Conservation (phyloP, 2,797 vertebrate genomes). For the Hydrophis major region DNA sequence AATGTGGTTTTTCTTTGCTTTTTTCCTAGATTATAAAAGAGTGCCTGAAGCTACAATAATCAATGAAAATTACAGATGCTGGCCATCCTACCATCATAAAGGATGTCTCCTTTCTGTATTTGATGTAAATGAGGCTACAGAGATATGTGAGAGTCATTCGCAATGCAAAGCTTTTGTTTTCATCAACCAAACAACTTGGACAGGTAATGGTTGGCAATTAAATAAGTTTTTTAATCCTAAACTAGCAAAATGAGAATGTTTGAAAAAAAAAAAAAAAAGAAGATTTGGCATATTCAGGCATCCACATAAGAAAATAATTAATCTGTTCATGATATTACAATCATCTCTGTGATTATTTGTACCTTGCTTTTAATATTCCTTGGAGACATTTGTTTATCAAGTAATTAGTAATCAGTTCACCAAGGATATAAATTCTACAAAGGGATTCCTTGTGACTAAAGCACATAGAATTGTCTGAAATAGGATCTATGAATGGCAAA, state of each 20-base stretch:
- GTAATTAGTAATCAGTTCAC: not conserved
- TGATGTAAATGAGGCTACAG: slow-evolving; percentile 75
- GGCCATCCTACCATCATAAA: slow-evolving; percentile 86
- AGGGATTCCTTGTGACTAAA: not conserved
- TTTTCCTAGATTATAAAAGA: slow-evolving; percentile 75
- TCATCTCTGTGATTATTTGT: not conserved
- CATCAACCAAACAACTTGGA: slow-evolving; percentile 88
- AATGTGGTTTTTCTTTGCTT: not conserved
- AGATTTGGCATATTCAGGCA: not conserved
- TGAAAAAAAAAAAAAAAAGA: not conserved
- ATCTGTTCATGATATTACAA: not conserved
- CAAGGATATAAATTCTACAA: not conserved
- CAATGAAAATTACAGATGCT: slow-evolving; percentile 83
- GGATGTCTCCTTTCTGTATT: slow-evolving; percentile 84
- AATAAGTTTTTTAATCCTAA: not conserved
- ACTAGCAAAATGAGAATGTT: not conserved
- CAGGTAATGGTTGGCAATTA: slow-evolving; percentile 69
- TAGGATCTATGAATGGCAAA: not conserved
- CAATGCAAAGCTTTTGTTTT: slow-evolving; percentile 84
- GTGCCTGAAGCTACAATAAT: slow-evolving; percentile 71
- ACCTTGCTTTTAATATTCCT: not conserved
- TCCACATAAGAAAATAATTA: not conserved
- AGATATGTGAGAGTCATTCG: slow-evolving; percentile 81
- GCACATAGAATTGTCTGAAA: not conserved
- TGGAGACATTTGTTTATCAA: not conserved